phyloP scores from a whole-genome alignment of 2,113 vertebrate species.

The Hepsetus odoe region DNA sequence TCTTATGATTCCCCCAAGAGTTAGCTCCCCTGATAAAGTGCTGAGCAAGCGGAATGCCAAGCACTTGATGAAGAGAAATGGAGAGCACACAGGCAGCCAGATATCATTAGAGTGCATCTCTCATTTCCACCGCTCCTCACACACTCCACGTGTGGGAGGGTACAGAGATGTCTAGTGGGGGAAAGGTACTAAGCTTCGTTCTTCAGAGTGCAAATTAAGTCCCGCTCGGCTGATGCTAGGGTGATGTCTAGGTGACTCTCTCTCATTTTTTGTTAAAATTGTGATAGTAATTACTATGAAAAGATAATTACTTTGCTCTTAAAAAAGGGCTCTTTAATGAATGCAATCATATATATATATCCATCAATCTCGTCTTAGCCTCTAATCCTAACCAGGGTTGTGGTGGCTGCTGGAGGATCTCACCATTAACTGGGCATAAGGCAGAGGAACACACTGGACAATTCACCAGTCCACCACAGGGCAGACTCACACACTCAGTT shows the following conservation, averaged over 20 bases:
- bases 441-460: too few relatives aligned
- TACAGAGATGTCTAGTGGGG: conserved; percentile 19
- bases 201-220: conserved; percentile 29
- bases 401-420: too few relatives aligned
- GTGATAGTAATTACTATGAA: too few relatives aligned
- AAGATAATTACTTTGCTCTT: too few relatives aligned
- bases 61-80: conserved; percentile 58
- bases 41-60: conserved; percentile 66
- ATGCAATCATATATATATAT: too few relatives aligned
- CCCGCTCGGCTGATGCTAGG: conserved; percentile 26
- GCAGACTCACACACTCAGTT: too few relatives aligned
- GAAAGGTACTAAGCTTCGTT: conserved; percentile 17
- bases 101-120: conserved; percentile 50
- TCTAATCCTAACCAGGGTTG: too few relatives aligned
- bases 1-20: conserved; percentile 66
- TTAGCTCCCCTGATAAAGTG: conserved; percentile 64
- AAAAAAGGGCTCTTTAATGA: too few relatives aligned
- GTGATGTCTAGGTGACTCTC: conserved; percentile 14
- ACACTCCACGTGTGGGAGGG: conserved; percentile 35
- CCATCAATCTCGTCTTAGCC: too few relatives aligned
- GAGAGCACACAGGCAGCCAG: conserved; percentile 56
- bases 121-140: conserved; percentile 41
- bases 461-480: too few relatives aligned
- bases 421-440: too few relatives aligned
- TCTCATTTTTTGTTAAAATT: too few relatives aligned